Evolutionary conservation across 1,140 invertebrate species (phyloP).

Genomic region (Cryptotermes secundus): DNA sequence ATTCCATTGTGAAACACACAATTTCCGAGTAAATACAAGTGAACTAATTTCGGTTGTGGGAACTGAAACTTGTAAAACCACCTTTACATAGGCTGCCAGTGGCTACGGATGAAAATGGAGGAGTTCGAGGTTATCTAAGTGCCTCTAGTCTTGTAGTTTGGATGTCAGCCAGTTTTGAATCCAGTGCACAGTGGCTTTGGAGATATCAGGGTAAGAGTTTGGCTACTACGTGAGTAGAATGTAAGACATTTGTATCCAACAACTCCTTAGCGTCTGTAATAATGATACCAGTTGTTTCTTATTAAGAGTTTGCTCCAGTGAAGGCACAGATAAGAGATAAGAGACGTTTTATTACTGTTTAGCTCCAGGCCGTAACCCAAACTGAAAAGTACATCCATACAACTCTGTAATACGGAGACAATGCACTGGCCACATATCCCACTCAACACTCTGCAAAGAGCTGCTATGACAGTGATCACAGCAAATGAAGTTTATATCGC

Average conservation of each 20-base stretch:
- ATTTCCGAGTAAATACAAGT: not conserved
- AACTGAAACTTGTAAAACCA: not conserved
- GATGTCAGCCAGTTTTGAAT: not conserved
- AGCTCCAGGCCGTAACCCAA: not conserved
- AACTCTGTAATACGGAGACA: not conserved
- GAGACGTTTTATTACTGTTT: not conserved
- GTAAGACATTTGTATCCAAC: not conserved
- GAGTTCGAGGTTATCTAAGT: not conserved
- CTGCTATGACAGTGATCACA: too few species aligned
- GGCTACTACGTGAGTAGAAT: not conserved
- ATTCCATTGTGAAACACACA: not conserved
- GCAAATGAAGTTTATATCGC: too few species aligned
- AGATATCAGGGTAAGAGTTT: not conserved
- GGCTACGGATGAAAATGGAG: not conserved
- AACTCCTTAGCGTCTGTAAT: not conserved
- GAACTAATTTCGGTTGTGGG: not conserved
- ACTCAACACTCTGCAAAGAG: too few species aligned
- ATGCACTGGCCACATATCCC: not conserved
- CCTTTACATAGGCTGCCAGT: not conserved
- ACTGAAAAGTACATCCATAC: not conserved
- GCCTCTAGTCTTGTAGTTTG: constrained; percentile 10
- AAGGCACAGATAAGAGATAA: not conserved
- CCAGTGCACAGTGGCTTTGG: not conserved
- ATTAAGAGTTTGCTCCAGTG: not conserved
- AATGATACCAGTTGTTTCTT: not conserved